These are phyloP conservation scores for Synergus itoensis DNA, from an alignment of 2,888 invertebrate genomes.

Conservation along the genomic window DNA sequence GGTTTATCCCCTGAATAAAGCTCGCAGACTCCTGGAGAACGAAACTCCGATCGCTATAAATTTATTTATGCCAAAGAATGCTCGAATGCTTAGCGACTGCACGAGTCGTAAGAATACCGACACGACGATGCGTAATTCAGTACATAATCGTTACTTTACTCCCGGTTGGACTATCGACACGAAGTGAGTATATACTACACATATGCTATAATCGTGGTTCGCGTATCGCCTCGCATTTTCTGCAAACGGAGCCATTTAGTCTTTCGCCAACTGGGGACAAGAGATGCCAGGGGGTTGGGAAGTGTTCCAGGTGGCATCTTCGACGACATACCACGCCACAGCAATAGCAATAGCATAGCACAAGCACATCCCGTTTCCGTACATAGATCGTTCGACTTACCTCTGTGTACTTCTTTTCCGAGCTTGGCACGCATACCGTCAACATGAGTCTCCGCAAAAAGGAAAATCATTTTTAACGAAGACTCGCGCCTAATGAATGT, in stretches of 20 bases:
- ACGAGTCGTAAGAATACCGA: constrained; percentile 29
- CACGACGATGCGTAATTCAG: constrained; percentile 44
- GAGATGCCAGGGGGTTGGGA: constrained; percentile 27
- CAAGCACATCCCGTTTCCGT: constrained; percentile 67
- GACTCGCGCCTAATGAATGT: constrained; percentile 56
- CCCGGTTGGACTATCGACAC: constrained; percentile 39
- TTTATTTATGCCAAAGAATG: constrained; percentile 40
- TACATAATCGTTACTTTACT: constrained; percentile 43
- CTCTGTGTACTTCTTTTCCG: constrained; percentile 46
- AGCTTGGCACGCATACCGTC: constrained; percentile 53
- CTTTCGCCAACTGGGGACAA: constrained; percentile 27
- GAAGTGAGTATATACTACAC: background rate
- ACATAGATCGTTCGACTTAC: constrained; percentile 65
- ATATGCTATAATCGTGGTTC: constrained; percentile 26
- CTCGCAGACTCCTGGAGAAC: background rate
- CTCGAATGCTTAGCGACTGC: constrained; percentile 25
- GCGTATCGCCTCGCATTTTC: constrained; percentile 22
- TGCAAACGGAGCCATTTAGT: constrained; percentile 40
- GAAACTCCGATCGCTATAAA: constrained; percentile 18
- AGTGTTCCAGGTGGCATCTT: constrained; percentile 55
- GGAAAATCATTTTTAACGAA: constrained; percentile 71
- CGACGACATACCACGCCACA: constrained; percentile 51
- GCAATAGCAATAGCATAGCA: constrained; percentile 41
- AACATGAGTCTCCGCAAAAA: constrained; percentile 60
- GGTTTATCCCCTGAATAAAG: background rate